Evolutionary conservation across 2,113 vertebrate species (phyloP), one percentile per base, ranked within the genome.

Genomic region (Oenanthe oenanthe): DNA sequence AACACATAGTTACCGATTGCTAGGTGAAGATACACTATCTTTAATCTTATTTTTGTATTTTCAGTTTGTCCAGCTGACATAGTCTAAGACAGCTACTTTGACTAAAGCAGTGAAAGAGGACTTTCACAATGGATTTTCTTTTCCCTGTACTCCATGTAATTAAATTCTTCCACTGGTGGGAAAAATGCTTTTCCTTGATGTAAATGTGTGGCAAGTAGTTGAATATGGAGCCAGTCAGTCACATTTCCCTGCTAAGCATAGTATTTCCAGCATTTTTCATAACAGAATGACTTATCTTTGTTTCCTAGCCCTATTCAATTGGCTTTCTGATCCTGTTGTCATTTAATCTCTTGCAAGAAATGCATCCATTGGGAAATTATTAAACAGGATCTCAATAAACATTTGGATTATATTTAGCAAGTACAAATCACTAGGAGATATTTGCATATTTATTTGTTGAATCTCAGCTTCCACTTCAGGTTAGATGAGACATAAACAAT

Each of bases 21-120:
- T 93, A 90, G 63, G 88, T 92, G 75, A 94, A 95, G 92, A 93
- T 95, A 94, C 40, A 61, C 57, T 90, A 90, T 93, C 90, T 95
- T 92, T 34, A 93, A 83, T 88, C 51, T 91, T 91, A 72, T 75
- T 92, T 96, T 91, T 79, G 12, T 71, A 12, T 80, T 85, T 96
- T 96, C 0, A 0, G 28, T 74, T 95, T 78, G 68, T 84, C 76
- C 89, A 58, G 78, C 85, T 83, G 82, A 85, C 73, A 31, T 78
- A 22, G 36, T 88, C 20, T n/a, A 45, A 92, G 51, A 42, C 14
- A 62, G 32, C n/a, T 16, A 8, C 60, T 82, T 72, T 6, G 42
- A 79, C 50, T 82, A 34, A 34, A 85, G 58, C 3, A 12, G 32
- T 73, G 74, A 88, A 79, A 70, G 53, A 92, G 24, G 15, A 45